Base-by-base conservation (phyloP, 2,888 invertebrate genomes). In the Xestia sexstrigata region DNA sequence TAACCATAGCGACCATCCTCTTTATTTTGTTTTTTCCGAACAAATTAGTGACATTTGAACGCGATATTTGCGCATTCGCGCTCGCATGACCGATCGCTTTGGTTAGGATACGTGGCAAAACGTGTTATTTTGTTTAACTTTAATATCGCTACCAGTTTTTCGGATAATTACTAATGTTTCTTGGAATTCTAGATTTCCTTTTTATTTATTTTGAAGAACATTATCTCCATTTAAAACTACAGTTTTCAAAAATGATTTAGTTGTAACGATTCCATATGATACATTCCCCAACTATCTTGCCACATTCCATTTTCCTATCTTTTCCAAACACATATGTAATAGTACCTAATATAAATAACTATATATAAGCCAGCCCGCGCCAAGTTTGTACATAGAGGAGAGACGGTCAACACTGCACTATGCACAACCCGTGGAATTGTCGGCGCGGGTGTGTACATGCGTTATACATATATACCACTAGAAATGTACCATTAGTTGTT, bases 391-490 rank as follows among this genome's bases (percentile, higher is more conserved):
- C 76, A 95, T 95, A 95, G 76, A 81, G 74, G 79, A 74, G n/a
- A 80, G 77, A 55, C 78, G 83, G 79, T 78, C 89, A 88, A 88
- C 89, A 94, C 96, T 96, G 96, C 95, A 95, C 81, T 90, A 95
- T 96, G 96, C 96, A 96, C 96, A 90, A 93, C 76, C 87, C 87
- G 90, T 93, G 96, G 96, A 96, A 96, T 96, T 96, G 96, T 81
- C 84, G 92, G 93, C 95, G 95, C 93, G 93, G 92, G 90, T 76
- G 39, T 82, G 79, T 88, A 88, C 77, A 87, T 87, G 83, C 90
- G 88, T 88, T 88, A 89, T 88, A 86, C 87, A 89, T 91, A 65
- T 91, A 92, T 89, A 84, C 74, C 89, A 82, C 62, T 93, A 94
- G 92, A 86, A 82, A 91, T 91, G 90, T 89, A 90, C 87, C 76